A percentile compares a stretch with the other conserved stretches of the same genome.
phyloP scores from a whole-genome alignment of 2,888 invertebrate species.

The Branchipolynoe longqiensis region DNA sequence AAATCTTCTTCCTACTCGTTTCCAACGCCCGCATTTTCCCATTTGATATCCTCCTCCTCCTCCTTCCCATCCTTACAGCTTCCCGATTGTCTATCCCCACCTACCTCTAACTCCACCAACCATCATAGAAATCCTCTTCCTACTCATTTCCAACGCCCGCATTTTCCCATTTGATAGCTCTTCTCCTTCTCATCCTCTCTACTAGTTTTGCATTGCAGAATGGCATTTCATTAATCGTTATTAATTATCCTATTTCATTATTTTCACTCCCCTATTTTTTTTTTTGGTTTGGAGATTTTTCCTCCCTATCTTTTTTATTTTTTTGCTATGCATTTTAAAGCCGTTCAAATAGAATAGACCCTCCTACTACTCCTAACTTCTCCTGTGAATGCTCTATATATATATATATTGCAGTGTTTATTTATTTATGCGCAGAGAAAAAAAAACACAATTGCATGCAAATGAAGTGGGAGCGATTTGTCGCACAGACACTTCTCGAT shows the following conservation, averaged over 20 bases:
- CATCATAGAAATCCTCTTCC: neutral
- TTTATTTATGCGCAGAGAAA: neutral
- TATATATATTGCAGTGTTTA: conserved; percentile 24
- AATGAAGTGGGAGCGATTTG: conserved; percentile 9
- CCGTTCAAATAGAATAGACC: neutral
- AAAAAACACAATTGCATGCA: conserved; percentile 32
- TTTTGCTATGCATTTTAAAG: neutral
- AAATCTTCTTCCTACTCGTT: neutral
- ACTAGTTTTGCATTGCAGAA: neutral
- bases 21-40: conserved; percentile 3
- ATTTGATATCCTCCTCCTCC: neutral
- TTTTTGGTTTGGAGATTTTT: neutral
- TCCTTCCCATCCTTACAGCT: neutral
- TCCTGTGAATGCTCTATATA: conserved; percentile 32
- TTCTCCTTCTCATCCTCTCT: neutral
- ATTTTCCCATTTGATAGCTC: neutral
- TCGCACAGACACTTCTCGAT: conserved; percentile 1
- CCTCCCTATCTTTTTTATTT: neutral
- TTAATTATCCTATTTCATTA: neutral
- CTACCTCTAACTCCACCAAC: neutral
- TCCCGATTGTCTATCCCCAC: neutral
- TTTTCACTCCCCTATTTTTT: too few relatives aligned
- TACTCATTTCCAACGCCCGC: neutral
- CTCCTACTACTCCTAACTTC: neutral
- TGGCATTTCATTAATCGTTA: neutral